These are phyloP conservation scores for Lysandra coridon DNA, from an alignment of 2,888 invertebrate genomes.

Conservation along the genomic window DNA sequence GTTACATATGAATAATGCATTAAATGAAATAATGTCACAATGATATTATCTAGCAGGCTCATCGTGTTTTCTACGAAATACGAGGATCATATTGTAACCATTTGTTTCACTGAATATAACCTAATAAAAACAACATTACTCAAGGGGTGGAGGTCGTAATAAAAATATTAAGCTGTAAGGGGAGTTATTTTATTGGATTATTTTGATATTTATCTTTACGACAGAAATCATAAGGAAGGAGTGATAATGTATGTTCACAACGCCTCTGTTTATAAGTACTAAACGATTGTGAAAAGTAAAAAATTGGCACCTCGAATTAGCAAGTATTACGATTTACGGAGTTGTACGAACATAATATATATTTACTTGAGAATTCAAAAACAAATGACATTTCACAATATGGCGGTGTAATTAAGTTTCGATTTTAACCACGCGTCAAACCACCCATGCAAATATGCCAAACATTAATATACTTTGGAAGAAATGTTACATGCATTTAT, in stretches of 20 bases:
- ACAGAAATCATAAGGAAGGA: neutral
- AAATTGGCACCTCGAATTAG: neutral
- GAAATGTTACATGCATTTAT: too few species aligned
- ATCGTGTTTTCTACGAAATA: constrained; percentile 9
- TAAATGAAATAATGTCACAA: constrained; percentile 21
- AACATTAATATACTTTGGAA: too few species aligned
- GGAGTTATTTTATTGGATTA: neutral
- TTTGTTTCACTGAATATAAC: constrained; percentile 19
- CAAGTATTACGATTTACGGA: neutral
- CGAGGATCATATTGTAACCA: constrained; percentile 1
- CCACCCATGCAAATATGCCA: neutral
- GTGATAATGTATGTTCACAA: neutral
- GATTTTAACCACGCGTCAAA: neutral
- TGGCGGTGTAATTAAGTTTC: neutral
- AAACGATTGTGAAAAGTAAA: constrained; percentile 15
- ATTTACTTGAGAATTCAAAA: neutral
- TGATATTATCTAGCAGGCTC: constrained; percentile 17
- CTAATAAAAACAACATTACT: constrained; percentile 2
- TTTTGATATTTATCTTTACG: neutral
- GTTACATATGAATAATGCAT: constrained; percentile 25
- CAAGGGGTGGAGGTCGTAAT: constrained; percentile 11
- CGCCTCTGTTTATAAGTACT: neutral
- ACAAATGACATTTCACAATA: neutral
- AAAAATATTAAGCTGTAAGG: constrained; percentile 10
- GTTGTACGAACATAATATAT: neutral